Base-by-base conservation (phyloP, 2,797 vertebrate genomes). In the Spinus olivaceus region DNA sequence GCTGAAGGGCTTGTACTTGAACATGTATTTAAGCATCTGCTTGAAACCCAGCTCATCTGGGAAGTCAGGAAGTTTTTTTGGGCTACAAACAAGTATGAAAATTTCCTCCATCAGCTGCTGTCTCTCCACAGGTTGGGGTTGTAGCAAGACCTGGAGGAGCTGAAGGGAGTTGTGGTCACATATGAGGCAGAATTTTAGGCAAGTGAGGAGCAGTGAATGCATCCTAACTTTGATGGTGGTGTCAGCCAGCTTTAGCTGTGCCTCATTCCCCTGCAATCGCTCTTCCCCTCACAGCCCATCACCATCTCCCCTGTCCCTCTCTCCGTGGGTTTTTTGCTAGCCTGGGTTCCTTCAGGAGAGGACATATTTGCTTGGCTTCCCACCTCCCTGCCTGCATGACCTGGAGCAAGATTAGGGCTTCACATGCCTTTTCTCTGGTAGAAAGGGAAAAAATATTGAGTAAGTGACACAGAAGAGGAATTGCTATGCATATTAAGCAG, bases 391-490 rank as follows among this genome's bases (percentile, higher is more conserved):
- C 32, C 59, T 53, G 47, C 74, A 21, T 4, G 1, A 71, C 49
- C 46, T 27, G 27, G 32, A 64, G 84, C n/a, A 27, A 74, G 73
- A 77, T 65, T n/a, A 90, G 80, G 80, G 50, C 66, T 80, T 69
- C 37, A 24, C 33, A 24, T 30, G 44, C 44, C 81, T 81, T 88
- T 59, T 65, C 59, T 76, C 42, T 73, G 33, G 81, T 72, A 37
- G 41, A 78, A 91, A 87, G 76, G 92, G 87, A 90, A 94, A 92
- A 90, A 83, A 91, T 96, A 97, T 94, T 97, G 97, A 96, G 61
- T 94, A 89, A 96, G 91, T 96, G 96, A 96, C 95, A 95, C 7
- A 28, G 78, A 93, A 96, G 94, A 96, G 82, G 87, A 84, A 96
- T 94, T 54, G 81, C 92, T 39, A 6, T 32, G 93, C 94, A 94